phyloP scores from a whole-genome alignment of 2,888 invertebrate species.

The Stenichneumon culpator region DNA sequence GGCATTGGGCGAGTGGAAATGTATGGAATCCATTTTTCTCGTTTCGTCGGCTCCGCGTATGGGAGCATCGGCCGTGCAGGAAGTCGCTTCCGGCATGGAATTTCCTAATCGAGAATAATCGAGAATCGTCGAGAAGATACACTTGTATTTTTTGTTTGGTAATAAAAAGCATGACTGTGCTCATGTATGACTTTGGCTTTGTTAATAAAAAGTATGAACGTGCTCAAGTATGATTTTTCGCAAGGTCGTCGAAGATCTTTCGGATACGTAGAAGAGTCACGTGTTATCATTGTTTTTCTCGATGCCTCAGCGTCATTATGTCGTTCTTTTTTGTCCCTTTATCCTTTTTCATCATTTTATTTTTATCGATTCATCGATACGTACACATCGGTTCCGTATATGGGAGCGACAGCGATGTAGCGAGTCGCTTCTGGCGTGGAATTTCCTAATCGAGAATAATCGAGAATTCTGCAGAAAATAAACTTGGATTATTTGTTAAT shows the following conservation, averaged over 20 bases:
- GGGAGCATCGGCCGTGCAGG: background rate
- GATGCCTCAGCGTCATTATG: background rate
- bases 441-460: background rate
- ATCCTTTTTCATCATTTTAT: no score
- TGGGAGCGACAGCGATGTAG: no score
- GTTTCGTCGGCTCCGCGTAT: background rate
- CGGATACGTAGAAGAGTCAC: constrained; percentile 3
- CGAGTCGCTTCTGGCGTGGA: background rate
- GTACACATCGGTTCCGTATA: no score
- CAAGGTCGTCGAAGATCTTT: constrained; percentile 58
- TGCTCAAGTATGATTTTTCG: no score
- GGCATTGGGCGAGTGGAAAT: background rate
- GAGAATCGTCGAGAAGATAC: background rate
- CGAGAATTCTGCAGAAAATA: background rate
- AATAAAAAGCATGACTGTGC: no score
- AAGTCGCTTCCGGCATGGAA: background rate
- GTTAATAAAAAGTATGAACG: no score
- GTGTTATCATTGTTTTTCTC: constrained; percentile 14
- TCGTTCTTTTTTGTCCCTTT: background rate
- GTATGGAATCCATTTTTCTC: background rate
- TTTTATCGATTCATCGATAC: no score
- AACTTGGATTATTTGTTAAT: background rate
- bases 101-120: background rate
- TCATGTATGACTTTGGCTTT: no score
- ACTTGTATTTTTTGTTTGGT: background rate